Evolutionary conservation across 2,113 vertebrate species (phyloP), one percentile per base, ranked within the genome.

Genomic region (Xiphophorus hellerii): DNA sequence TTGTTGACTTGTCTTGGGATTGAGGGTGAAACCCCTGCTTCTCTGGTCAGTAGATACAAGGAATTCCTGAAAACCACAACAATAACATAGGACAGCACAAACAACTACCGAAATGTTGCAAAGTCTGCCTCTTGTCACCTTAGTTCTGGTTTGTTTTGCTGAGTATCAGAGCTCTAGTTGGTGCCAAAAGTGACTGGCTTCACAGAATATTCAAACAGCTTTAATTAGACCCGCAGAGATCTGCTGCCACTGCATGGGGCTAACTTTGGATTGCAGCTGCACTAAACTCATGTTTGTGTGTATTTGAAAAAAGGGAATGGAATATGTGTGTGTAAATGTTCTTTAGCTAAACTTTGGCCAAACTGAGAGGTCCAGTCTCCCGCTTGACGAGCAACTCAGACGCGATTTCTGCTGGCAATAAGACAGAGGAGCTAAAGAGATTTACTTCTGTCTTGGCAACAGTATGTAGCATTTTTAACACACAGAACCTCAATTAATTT

Each of bases 201-300:
- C 48, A 69, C 77, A 8, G 61, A 78, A 78, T 85, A 79, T 84
- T 71, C 58, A 80, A 58, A 14, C 71, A 62, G 79, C 72, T 84
- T 69, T 90, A 88, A 91, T 90, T 79, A 71, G 84, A 86, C 84
- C 90, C 88, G 10, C 73, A 74, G 90, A 90, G 86, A 85, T 76
- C 51, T 5, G 14, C 63, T 9, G 13, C 44, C 31, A 54, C 70
- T 27, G 63, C 37, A 63, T 35, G 1, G 25, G 10, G 1, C 60
- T 10, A 64, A 73, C 62, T 44, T 64, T n/a, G 66, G 22, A 31
- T 80, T 27, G 51, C 54, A 28, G 71, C 20, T 62, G 51, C 37
- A 39, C 20, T 62, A 14, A 64, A 37, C n/a, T 25, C 51, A 51
- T 20, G 15, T 76, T 27, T 54, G 58, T 65, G 58, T 71, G 31